Percentiles rank a stretch among this genome's conserved stretches.
These are phyloP conservation scores for Gephyroberyx darwinii DNA, from an alignment of 2,797 vertebrate species.

Conservation along the genomic window DNA sequence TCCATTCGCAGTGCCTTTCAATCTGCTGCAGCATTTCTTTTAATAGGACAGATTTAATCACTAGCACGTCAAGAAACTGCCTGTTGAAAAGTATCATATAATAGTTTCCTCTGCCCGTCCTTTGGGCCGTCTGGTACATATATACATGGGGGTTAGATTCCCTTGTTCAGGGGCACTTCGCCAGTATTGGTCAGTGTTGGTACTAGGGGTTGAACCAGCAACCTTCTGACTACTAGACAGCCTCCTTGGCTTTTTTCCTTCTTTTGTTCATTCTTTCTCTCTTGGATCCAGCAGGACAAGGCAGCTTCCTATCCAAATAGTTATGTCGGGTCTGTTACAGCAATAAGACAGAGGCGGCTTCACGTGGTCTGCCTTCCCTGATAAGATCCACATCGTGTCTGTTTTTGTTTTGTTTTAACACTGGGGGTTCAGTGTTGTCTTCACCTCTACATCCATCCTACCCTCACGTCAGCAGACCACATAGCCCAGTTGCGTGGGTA, in stretches of 20 bases:
- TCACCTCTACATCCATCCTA: background rate
- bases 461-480: background rate
- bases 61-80: background rate
- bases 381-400: background rate
- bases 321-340: background rate
- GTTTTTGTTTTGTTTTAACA: too few species aligned
- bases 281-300: too few species aligned
- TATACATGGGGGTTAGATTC: conserved; percentile 1
- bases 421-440: too few species aligned
- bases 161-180: conserved; percentile 9
- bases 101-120: background rate
- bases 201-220: background rate
- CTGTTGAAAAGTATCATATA: background rate
- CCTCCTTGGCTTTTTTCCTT: conserved; percentile 12
- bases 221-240: conserved; percentile 59
- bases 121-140: conserved; percentile 7
- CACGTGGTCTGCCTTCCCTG: background rate
- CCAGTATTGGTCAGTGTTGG: background rate
- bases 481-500: background rate
- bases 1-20: background rate
- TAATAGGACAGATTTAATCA: background rate
- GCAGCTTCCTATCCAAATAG: background rate
- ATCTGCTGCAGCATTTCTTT: background rate
- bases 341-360: background rate
- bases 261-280: background rate